Percentiles rank a stretch among this genome's conserved stretches.
Evolutionary conservation across 1,140 invertebrate species (phyloP).

Genomic region (Trinorchestia longiramus): DNA sequence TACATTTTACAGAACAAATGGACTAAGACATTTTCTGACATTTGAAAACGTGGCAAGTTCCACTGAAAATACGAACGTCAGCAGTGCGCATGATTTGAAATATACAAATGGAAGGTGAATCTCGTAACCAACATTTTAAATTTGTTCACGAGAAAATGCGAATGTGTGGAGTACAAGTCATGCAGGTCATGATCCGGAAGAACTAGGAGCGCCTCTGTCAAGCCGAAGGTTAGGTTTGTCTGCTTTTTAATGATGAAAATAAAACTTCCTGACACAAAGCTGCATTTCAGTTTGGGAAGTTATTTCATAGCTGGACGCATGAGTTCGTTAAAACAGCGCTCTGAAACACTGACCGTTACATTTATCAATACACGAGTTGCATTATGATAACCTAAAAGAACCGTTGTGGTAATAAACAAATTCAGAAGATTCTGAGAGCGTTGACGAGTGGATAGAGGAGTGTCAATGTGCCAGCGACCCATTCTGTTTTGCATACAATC

Average conservation of each 20-base stretch:
- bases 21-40: not conserved
- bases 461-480: not conserved
- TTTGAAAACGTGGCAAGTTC: not conserved
- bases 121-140: not conserved
- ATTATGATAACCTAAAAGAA: not conserved
- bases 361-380: not conserved
- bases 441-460: not conserved
- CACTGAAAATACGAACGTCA: not conserved
- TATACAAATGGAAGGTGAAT: not conserved
- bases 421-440: not conserved
- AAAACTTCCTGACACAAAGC: not conserved
- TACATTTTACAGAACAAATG: not conserved
- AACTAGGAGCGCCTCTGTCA: not conserved
- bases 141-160: not conserved
- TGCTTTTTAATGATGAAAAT: not conserved
- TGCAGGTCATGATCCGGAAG: constrained; percentile 48
- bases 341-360: not conserved
- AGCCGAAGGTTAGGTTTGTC: not conserved
- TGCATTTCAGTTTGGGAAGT: not conserved
- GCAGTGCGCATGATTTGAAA: not conserved
- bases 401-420: not conserved
- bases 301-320: not conserved
- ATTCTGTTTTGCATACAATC: constrained; percentile 20
- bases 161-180: not conserved
- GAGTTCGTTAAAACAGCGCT: not conserved